Conservation (phyloP, 2,113 vertebrate species). For the Sebastes fasciatus region DNA sequence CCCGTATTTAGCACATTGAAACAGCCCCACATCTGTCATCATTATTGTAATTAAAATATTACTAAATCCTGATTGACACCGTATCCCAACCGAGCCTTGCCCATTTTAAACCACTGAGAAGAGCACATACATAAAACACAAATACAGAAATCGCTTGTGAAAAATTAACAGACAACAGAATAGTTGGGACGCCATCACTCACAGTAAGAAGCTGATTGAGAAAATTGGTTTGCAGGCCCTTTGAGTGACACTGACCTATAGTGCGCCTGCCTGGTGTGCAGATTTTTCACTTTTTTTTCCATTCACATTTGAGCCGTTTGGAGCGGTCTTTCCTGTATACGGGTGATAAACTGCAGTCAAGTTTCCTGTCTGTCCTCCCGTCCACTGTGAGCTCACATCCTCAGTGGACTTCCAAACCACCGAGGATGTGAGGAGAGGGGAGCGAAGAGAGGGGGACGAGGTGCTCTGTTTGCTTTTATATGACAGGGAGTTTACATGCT, state of each 20-base stretch:
- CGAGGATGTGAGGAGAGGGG: not conserved
- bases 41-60: not conserved
- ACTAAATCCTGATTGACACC: not conserved
- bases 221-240: not conserved
- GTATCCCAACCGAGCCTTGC: not conserved
- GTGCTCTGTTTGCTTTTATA: not conserved
- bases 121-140: too few relatives aligned
- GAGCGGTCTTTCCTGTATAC: constrained; percentile 53
- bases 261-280: not conserved
- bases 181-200: not conserved
- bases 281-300: constrained; percentile 51
- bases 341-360: constrained; percentile 54
- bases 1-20: not conserved
- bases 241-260: not conserved
- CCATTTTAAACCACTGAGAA: not conserved
- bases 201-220: not conserved
- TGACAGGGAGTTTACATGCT: not conserved
- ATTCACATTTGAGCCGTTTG: constrained; percentile 27
- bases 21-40: not conserved
- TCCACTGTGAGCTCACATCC: constrained; percentile 59
- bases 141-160: too few relatives aligned
- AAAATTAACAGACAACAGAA: too few relatives aligned
- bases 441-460: not conserved
- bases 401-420: constrained; percentile 23
- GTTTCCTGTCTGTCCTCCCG: constrained; percentile 60